phyloP scores from a whole-genome alignment of 2,113 vertebrate genomes.

The Chinchilla lanigera region DNA sequence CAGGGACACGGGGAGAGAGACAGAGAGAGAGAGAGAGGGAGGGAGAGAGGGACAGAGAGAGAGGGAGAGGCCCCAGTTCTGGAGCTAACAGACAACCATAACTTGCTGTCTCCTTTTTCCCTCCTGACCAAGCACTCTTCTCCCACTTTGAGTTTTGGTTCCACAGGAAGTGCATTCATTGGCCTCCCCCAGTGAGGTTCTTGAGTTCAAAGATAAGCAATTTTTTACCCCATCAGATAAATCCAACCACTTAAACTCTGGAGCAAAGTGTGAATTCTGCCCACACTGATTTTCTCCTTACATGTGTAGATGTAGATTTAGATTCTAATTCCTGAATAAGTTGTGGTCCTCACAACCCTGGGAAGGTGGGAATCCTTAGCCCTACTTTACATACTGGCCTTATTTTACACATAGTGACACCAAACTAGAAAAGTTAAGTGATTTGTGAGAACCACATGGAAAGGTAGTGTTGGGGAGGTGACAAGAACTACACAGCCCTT shows the following conservation, averaged over 20 bases:
- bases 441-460: neutral
- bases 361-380: neutral
- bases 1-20: neutral
- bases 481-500: neutral
- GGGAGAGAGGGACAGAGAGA: neutral
- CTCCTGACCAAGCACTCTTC: neutral
- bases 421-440: neutral
- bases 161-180: neutral
- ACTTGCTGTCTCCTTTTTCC: neutral
- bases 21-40: neutral
- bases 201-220: neutral
- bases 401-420: neutral
- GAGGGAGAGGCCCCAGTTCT: neutral
- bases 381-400: neutral
- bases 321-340: neutral
- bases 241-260: neutral
- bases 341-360: neutral
- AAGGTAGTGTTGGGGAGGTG: neutral
- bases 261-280: neutral
- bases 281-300: neutral
- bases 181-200: neutral
- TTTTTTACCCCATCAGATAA: neutral
- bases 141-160: neutral
- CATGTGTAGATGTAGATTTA: neutral
- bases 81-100: accelerated